Base-by-base conservation (phyloP, 2,797 vertebrate species). In the Gadopsis marmoratus region DNA sequence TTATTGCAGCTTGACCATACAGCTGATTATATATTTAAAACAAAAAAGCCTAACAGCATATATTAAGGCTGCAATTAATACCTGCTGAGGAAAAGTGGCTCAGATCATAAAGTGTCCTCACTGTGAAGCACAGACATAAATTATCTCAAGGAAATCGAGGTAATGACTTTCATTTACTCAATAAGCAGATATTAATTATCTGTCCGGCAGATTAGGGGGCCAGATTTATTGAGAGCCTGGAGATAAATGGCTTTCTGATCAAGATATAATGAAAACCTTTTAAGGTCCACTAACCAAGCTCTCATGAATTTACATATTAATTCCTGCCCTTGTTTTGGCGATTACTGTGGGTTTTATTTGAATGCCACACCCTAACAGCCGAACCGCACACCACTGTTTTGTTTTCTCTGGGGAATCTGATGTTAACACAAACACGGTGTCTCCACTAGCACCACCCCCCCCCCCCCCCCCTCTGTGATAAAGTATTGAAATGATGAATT, bases 181-280 rank as follows among this genome's bases (percentile, higher is more conserved):
- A 93, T 95, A 94, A 93, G 89, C 88, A 91, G 90, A 93, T 94
- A 95, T 94, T 94, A 94, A 94, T 94, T 92, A 94, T 91, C 86
- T 88, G 86, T 86, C 82, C 33, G 51, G 79, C 92, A 90, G 92
- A 93, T 94, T 93, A 91, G 86, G 61, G 56, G 83, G 61, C 81
- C 74, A 67, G 89, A 83, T 82, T 86, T 89, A 90, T 90, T 81
- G 90, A 93, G 89, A 88, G 83, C 78, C 78, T 48, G 16, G 82
- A 90, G 89, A 93, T 90, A 87, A 93, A 95, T 92, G 81, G 74
- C 83, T 90, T 91, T 91, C 90, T 89, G 89, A 93, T 93, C 81
- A 83, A 89, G 87, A 90, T 83, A 78, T 92, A 92, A 92, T 90
- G 87, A 92, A 92, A 93, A 91, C 84, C 85, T 91, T 93, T 92